Percentiles rank a stretch among this genome's conserved stretches.
phyloP scores from a whole-genome alignment of 2,113 vertebrate species.

The Puffinus mauretanicus region DNA sequence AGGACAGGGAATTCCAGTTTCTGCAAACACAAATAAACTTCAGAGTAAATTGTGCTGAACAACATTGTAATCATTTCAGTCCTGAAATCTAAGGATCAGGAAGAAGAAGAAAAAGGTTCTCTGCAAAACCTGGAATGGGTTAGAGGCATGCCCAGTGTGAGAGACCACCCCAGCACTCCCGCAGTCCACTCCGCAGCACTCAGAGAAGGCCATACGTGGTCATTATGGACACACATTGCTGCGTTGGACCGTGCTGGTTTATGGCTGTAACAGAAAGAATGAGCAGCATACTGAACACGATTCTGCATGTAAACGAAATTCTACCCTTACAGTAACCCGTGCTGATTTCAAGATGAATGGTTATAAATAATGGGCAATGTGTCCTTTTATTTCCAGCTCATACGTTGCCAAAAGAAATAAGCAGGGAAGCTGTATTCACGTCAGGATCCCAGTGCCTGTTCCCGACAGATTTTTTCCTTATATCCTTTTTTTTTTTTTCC shows the following conservation, averaged over 20 bases:
- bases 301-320: not conserved
- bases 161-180: not conserved
- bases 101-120: not conserved
- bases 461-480: not conserved
- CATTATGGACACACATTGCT: not conserved
- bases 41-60: not conserved
- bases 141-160: not conserved
- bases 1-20: not conserved
- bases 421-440: not conserved
- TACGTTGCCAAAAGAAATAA: not conserved
- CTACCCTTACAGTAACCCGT: not conserved
- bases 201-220: not conserved
- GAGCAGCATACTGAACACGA: not conserved
- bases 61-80: not conserved
- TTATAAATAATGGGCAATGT: not conserved
- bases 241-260: not conserved
- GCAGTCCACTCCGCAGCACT: too few species aligned
- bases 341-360: not conserved
- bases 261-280: not conserved
- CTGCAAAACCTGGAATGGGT: not conserved
- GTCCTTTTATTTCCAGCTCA: not conserved
- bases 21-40: not conserved
- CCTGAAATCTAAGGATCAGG: not conserved
- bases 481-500: not conserved
- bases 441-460: not conserved